A percentile compares a stretch with the other conserved stretches of the same genome.
Evolutionary conservation across 2,113 vertebrate genomes (phyloP).

Genomic region (Garra rufa): DNA sequence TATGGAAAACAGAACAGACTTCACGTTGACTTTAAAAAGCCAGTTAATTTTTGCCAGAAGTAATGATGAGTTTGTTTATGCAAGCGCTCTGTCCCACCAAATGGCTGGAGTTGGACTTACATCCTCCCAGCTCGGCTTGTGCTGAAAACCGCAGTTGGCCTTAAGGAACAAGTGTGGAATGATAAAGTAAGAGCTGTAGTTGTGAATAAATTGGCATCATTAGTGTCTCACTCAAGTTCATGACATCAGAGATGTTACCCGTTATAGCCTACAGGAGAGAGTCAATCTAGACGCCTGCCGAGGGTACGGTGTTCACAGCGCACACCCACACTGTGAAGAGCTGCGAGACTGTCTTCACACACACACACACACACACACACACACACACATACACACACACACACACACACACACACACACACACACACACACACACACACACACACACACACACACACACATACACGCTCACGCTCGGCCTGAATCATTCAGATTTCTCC

Average conservation of each 20-base stretch:
- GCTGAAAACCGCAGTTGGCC: constrained; percentile 27
- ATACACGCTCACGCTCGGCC: constrained; percentile 38
- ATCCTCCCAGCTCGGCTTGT: background rate
- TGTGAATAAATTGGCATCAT: constrained; percentile 54
- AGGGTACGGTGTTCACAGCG: constrained; percentile 40
- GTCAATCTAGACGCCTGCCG: constrained; percentile 52
- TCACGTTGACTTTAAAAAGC: background rate
- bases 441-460: constrained; percentile 50
- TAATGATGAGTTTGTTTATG: background rate
- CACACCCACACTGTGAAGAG: constrained; percentile 40
- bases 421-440: constrained; percentile 32
- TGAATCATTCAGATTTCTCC: constrained; percentile 59
- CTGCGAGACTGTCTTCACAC: background rate
- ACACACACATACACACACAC: constrained; percentile 50
- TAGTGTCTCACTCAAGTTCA: constrained; percentile 53
- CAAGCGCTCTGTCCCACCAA: background rate
- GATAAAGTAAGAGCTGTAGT: constrained; percentile 52
- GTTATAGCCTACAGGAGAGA: constrained; percentile 55
- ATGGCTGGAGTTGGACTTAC: constrained; percentile 7
- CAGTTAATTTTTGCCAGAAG: background rate
- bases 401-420: constrained; percentile 49
- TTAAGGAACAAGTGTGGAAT: constrained; percentile 44
- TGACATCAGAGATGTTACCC: constrained; percentile 55
- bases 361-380: constrained; percentile 47
- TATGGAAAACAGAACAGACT: background rate